Conservation (phyloP, 1,140 invertebrate species). For the Charaxes varanes region DNA sequence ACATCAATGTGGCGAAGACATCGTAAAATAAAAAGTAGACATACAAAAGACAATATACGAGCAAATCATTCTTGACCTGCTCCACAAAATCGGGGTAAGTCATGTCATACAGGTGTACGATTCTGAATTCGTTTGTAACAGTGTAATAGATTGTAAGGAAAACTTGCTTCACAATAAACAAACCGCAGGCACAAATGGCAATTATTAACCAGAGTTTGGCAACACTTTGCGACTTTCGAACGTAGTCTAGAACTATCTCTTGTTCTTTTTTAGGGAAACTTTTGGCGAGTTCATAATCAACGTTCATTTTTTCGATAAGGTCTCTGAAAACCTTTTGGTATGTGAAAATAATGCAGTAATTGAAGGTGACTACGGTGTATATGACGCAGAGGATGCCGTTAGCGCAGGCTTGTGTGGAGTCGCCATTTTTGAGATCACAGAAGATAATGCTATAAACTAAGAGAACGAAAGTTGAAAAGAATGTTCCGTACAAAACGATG, state of each 20-base stretch:
- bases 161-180: slow-evolving; percentile 26
- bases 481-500: slow-evolving; percentile 20
- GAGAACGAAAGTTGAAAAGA: slow-evolving; percentile 14
- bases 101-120: slow-evolving; percentile 31
- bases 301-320: slow-evolving; percentile 30
- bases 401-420: slow-evolving; percentile 32
- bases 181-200: not conserved
- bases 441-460: slow-evolving; percentile 28
- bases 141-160: slow-evolving; percentile 22
- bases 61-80: slow-evolving; percentile 17
- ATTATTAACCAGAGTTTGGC: slow-evolving; percentile 26
- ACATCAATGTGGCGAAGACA: slow-evolving; percentile 21
- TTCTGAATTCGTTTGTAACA: slow-evolving; percentile 21
- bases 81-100: slow-evolving; percentile 31
- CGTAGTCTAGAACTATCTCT: slow-evolving; percentile 24
- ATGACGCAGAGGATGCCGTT: slow-evolving; percentile 30
- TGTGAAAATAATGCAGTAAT: slow-evolving; percentile 24
- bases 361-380: slow-evolving; percentile 24
- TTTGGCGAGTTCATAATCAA: slow-evolving; percentile 22
- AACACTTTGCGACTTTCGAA: slow-evolving; percentile 22
- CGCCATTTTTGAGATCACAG: slow-evolving; percentile 30
- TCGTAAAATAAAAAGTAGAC: slow-evolving; percentile 20
- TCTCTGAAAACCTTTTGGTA: slow-evolving; percentile 23
- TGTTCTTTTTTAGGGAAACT: slow-evolving; percentile 22
- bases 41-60: slow-evolving; percentile 13